Percentiles rank a stretch among this genome's conserved stretches.
Evolutionary conservation across 2,888 invertebrate species (phyloP).

Genomic region (Argyra leucocephala): DNA sequence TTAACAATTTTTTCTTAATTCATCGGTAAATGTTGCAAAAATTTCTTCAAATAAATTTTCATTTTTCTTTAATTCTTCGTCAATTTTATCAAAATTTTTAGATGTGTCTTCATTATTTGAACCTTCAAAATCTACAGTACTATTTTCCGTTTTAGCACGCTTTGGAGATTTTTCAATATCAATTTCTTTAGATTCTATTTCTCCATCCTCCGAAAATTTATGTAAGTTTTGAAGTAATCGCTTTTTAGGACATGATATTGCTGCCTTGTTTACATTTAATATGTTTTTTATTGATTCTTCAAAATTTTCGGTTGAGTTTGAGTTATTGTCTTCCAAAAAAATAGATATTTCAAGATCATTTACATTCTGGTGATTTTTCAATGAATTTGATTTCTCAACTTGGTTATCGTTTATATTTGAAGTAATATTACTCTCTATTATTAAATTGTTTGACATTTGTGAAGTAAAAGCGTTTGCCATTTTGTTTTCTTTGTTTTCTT

Average conservation of each 20-base stretch:
- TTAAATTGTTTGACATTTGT: too few species aligned
- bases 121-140: background rate
- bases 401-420: too few species aligned
- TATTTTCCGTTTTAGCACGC: background rate
- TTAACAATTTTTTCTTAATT: conserved; percentile 10
- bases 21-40: conserved; percentile 15
- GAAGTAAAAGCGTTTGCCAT: too few species aligned
- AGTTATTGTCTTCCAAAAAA: too few species aligned
- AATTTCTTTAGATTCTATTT: background rate
- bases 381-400: too few species aligned
- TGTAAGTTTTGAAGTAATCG: background rate
- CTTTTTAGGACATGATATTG: background rate
- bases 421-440: too few species aligned
- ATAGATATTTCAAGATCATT: too few species aligned
- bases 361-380: too few species aligned
- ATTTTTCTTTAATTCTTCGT: background rate
- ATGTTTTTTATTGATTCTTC: background rate
- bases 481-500: too few species aligned
- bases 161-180: background rate
- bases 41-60: conserved; percentile 14
- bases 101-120: background rate
- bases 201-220: background rate
- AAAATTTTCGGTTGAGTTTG: background rate
- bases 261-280: background rate
- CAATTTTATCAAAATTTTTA: background rate